Percentiles rank a stretch among this genome's conserved stretches.
Conservation (phyloP, 1,140 invertebrate genomes). For the Yoshiicerus persimilis region DNA sequence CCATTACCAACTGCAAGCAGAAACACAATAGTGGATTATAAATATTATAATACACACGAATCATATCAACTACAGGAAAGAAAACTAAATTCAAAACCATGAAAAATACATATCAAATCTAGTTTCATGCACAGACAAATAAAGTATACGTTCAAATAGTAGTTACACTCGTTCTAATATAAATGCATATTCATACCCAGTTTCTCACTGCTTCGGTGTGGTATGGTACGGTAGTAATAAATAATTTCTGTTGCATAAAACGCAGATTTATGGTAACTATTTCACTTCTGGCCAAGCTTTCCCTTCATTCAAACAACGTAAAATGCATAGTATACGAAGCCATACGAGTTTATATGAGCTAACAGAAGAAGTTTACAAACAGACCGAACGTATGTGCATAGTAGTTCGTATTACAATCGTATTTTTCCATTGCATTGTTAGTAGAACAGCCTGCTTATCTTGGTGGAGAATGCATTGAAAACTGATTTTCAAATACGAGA, state of each 20-base stretch:
- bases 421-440: not conserved
- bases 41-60: no score
- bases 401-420: not conserved
- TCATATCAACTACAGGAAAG: not conserved
- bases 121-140: not conserved
- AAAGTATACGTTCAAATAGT: no score
- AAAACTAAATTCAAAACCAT: not conserved
- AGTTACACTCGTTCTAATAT: not conserved
- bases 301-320: not conserved
- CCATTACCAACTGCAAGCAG: no score
- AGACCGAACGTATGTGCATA: not conserved
- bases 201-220: no score
- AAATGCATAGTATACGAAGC: not conserved
- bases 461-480: not conserved
- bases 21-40: not conserved
- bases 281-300: not conserved
- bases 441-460: not conserved
- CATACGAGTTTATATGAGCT: not conserved
- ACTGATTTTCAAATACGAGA: not conserved
- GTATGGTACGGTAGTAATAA: not conserved
- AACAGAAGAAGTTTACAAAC: not conserved
- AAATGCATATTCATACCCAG: not conserved
- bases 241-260: constrained; percentile 15
- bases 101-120: not conserved
- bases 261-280: not conserved